phyloP scores from a whole-genome alignment of 2,888 invertebrate species.

The Pachydiplax longipennis region DNA sequence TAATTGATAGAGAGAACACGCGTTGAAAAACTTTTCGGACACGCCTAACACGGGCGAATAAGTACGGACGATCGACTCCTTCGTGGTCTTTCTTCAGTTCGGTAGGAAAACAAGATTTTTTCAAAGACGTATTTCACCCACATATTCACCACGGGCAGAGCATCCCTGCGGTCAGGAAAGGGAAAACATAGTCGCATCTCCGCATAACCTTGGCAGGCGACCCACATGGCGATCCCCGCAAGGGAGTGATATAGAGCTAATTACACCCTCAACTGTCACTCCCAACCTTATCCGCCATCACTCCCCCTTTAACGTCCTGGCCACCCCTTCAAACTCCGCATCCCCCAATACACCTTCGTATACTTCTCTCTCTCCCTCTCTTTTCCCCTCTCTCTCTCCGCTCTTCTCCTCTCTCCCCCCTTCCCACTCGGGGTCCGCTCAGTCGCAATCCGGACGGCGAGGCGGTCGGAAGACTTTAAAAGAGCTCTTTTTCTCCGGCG shows the following conservation, averaged over 20 bases:
- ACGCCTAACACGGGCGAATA: no score
- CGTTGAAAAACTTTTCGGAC: no score
- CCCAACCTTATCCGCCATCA: background rate
- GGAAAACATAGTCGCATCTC: background rate
- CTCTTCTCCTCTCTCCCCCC: background rate
- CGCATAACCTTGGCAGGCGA: slow-evolving; percentile 14
- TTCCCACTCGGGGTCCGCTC: background rate
- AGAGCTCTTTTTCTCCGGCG: slow-evolving; percentile 5
- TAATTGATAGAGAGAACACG: no score
- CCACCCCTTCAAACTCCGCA: background rate
- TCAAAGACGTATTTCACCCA: background rate
- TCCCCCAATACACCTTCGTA: background rate
- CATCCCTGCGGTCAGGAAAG: background rate
- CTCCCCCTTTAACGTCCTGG: background rate
- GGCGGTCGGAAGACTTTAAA: slow-evolving; percentile 16
- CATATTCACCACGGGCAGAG: background rate
- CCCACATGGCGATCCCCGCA: slow-evolving; percentile 28
- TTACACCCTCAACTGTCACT: slow-evolving; percentile 34
- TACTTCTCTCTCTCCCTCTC: background rate
- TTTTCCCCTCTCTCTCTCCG: background rate
- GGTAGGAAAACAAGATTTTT: background rate
- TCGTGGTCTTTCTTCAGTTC: no score
- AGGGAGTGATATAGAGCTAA: slow-evolving; percentile 24
- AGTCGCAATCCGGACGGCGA: slow-evolving; percentile 36
- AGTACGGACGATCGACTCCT: background rate